Conservation (phyloP, 2,113 vertebrate genomes). For the Nanorana parkeri region DNA sequence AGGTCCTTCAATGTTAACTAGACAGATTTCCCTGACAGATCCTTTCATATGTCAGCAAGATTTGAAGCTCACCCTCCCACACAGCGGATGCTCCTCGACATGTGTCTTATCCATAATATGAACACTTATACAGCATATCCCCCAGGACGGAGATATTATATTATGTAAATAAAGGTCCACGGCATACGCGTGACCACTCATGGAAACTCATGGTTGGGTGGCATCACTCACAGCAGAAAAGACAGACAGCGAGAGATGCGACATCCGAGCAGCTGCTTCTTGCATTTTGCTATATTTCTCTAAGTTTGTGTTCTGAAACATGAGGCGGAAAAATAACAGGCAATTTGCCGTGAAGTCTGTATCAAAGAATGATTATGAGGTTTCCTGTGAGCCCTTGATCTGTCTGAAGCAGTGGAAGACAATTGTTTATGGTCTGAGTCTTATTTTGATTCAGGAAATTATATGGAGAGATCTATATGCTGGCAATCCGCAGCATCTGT, state of each 20-base stretch:
- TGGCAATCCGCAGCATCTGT: slow-evolving; percentile 30
- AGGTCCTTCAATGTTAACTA: neutral
- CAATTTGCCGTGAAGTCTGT: slow-evolving; percentile 17
- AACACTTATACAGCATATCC: neutral
- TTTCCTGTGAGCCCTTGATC: slow-evolving; percentile 29
- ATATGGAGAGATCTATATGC: slow-evolving; percentile 18
- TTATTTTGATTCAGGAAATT: slow-evolving; percentile 42
- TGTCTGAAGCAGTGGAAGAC: slow-evolving; percentile 14
- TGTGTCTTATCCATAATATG: neutral
- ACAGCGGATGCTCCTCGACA: slow-evolving; percentile 10
- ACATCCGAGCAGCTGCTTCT: slow-evolving; percentile 18
- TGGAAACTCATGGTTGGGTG: neutral
- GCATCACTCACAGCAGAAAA: neutral
- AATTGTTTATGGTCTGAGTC: slow-evolving; percentile 43
- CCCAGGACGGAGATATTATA: neutral
- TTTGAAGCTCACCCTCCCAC: neutral
- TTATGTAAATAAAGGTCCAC: neutral
- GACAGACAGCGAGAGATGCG: slow-evolving; percentile 5
- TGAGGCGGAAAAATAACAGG: slow-evolving; percentile 25
- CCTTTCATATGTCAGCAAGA: neutral
- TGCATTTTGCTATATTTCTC: slow-evolving; percentile 11
- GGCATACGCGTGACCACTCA: neutral
- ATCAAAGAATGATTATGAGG: slow-evolving; percentile 22
- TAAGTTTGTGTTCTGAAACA: slow-evolving; percentile 5
- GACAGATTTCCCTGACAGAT: neutral